Base-by-base conservation (phyloP, 2,888 invertebrate genomes). In the Alloplasta piceator region DNA sequence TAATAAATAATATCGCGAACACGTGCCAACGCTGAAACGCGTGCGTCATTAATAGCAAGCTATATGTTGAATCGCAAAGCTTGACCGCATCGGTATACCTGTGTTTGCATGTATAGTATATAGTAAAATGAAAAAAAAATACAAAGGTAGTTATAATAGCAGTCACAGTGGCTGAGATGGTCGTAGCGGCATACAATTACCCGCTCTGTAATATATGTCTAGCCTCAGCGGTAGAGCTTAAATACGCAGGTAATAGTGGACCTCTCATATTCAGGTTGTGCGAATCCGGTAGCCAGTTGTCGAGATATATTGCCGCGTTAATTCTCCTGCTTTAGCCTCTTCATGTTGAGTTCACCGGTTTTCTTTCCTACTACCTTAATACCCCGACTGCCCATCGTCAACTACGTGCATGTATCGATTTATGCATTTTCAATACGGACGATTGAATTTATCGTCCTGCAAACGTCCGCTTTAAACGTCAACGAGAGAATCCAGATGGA, bases 1-100 rank as follows among this genome's bases (percentile, higher is more conserved):
- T 92, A 91, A 91, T 91, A 91, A 92, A 91, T 90, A 91, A 91
- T 91, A 90, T 90, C 89, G 86, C 87, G 88, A 89, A 88, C 90
- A 89, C 90, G 91, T 89, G 90, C 90, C 88, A 83, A 86, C 86
- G 88, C 87, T 87, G 88, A 89, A 87, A 87, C 87, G 86, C 87
- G 85, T 85, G 89, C 88, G 87, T 88, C 89, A 87, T 89, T 89
- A 89, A 90, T 88, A 86, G 81, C 84, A 73, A 48, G 50, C 76
- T 70, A 66, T 73, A 56, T 56, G 71, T 38, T 66, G 76, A 73
- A 77, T 52, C 76, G 58, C 55, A 55, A 78, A 56, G 68, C 75
- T 75, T 66, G 56, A 66, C 55, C 50, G 50, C 60, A 46, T 79
- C 67, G 46, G 56, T 64, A 41, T 58, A 64, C 55, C 58, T 63